phyloP scores from a whole-genome alignment of 1,140 invertebrate species.

The Drosophila sulfurigaster region DNA sequence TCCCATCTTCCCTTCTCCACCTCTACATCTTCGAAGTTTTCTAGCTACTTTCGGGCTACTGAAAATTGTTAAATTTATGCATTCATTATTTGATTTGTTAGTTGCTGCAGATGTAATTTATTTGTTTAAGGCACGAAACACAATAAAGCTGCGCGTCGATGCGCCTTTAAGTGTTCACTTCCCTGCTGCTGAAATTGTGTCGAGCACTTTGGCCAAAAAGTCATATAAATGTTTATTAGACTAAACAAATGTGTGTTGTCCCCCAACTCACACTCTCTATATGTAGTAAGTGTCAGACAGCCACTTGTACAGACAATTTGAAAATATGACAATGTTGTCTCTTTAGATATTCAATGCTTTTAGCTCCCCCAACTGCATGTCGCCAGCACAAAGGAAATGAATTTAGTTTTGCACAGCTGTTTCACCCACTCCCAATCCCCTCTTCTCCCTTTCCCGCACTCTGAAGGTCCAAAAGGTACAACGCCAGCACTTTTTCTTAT shows the following conservation, averaged over 20 bases:
- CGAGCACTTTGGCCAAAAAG: slow-evolving; percentile 68
- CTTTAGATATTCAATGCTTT: slow-evolving; percentile 80
- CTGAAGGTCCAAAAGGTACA: slow-evolving; percentile 58
- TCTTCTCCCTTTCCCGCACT: background rate
- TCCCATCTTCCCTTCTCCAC: background rate
- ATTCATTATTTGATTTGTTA: slow-evolving; percentile 81
- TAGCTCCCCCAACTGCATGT: slow-evolving; percentile 49
- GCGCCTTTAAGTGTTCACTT: background rate
- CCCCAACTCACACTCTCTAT: background rate
- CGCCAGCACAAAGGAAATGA: slow-evolving; percentile 55
- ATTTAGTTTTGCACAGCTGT: slow-evolving; percentile 32
- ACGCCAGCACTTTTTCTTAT: slow-evolving; percentile 68
- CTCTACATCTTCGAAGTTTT: slow-evolving; percentile 26
- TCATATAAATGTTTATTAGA: slow-evolving; percentile 81
- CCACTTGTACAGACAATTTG: slow-evolving; percentile 74
- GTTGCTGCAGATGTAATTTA: slow-evolving; percentile 73
- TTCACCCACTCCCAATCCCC: background rate
- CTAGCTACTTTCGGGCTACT: slow-evolving; percentile 72
- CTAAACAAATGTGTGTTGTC: slow-evolving; percentile 65
- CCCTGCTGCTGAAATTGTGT: slow-evolving; percentile 10
- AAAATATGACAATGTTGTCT: slow-evolving; percentile 81
- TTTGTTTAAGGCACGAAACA: slow-evolving; percentile 46
- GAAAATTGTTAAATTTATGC: slow-evolving; percentile 75
- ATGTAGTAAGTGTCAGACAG: slow-evolving; percentile 14
- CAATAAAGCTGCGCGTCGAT: slow-evolving; percentile 20